Evolutionary conservation across 1,140 invertebrate genomes (phyloP).

Genomic region (Drosophila nasuta): DNA sequence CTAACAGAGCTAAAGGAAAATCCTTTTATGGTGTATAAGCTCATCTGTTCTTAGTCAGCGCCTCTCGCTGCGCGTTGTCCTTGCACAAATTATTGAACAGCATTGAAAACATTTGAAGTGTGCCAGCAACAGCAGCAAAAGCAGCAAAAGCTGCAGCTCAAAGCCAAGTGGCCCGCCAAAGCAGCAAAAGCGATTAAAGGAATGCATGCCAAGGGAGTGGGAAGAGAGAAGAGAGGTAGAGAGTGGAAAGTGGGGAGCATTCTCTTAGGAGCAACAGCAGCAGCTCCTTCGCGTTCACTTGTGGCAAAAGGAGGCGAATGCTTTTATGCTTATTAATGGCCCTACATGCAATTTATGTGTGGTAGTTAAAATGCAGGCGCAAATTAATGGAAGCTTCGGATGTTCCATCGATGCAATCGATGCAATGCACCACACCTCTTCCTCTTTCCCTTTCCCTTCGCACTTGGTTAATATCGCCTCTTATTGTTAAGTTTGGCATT

Average conservation of each 20-base stretch:
- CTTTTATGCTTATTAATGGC: slow-evolving; percentile 80
- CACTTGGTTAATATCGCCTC: slow-evolving; percentile 5
- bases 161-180: slow-evolving; percentile 47
- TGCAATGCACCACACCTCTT: not conserved
- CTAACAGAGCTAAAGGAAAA: not conserved
- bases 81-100: slow-evolving; percentile 78
- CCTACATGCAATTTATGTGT: slow-evolving; percentile 74
- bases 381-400: slow-evolving; percentile 61
- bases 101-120: slow-evolving; percentile 82
- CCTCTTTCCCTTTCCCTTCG: not conserved
- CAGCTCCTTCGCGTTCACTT: slow-evolving; percentile 15
- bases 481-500: slow-evolving; percentile 11
- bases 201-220: not conserved
- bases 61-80: slow-evolving; percentile 47
- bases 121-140: not conserved
- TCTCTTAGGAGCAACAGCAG: not conserved
- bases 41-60: slow-evolving; percentile 45
- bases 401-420: slow-evolving; percentile 2
- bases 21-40: not conserved
- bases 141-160: slow-evolving; percentile 17
- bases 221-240: not conserved
- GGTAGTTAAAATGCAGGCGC: slow-evolving; percentile 62
- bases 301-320: slow-evolving; percentile 37
- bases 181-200: slow-evolving; percentile 16
- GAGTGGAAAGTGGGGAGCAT: not conserved